Evolutionary conservation across 2,888 invertebrate species (phyloP).

Genomic region (Altica lythri): DNA sequence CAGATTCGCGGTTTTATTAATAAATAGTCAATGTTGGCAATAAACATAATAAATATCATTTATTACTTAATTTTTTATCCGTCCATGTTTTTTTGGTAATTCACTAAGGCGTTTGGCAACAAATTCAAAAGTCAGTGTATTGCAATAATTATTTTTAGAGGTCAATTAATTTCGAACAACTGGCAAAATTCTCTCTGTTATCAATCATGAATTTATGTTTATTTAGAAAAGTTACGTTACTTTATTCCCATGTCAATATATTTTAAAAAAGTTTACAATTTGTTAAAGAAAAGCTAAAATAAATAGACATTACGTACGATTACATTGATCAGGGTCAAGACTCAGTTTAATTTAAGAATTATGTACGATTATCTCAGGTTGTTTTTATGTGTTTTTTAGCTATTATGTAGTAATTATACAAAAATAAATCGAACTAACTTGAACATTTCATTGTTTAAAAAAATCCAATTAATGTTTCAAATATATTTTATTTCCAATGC

Average conservation of each 20-base stretch:
- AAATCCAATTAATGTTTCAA: too few species aligned
- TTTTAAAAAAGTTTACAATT: constrained; percentile 3
- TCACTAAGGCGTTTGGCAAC: constrained; percentile 18
- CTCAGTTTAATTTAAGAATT: neutral
- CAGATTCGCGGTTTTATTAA: too few species aligned
- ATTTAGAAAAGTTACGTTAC: constrained; percentile 23
- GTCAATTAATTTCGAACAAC: constrained; percentile 26
- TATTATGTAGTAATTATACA: too few species aligned
- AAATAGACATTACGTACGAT: too few species aligned
- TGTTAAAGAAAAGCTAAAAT: neutral
- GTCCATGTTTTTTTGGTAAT: neutral
- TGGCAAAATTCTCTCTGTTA: constrained; percentile 14
- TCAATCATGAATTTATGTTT: constrained; percentile 22
- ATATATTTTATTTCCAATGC: too few species aligned
- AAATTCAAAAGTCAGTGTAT: constrained; percentile 18
- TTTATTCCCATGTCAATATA: constrained; percentile 15
- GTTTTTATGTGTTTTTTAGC: too few species aligned
- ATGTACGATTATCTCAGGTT: constrained; percentile 1
- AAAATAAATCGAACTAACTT: too few species aligned
- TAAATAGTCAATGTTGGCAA: too few species aligned
- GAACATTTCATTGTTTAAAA: too few species aligned
- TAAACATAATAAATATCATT: too few species aligned
- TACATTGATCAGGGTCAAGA: neutral
- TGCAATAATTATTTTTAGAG: constrained; percentile 25
- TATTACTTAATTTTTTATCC: too few species aligned